Evolutionary conservation across 2,113 vertebrate species (phyloP), one percentile per base, ranked within the genome.

Genomic region (Lepisosteus osseus): DNA sequence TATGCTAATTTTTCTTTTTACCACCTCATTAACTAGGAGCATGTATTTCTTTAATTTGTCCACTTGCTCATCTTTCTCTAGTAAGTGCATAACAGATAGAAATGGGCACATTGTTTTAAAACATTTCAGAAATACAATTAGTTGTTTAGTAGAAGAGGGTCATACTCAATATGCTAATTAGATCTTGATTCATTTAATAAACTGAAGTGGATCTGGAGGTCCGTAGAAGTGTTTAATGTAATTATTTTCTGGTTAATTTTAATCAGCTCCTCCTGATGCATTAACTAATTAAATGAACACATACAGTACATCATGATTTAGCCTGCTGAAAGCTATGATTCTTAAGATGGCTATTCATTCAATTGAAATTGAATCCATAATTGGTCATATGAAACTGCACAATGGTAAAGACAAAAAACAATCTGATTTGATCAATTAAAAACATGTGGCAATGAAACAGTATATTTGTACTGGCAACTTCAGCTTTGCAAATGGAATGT

Each of bases 221-320:
- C 1, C 47, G 12, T 8, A 59, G n/a, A 59, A 59, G 57, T 59
- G 57, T 59, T 59, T n/a, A 8, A n/a, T 3, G 57, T 59, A 13
- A n/a, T 59, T 13, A 59, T 59, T 13, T 59, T 15, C 57, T 59
- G n/a, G 11, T 59, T 59, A 59, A 59, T 59, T 59, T 13, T 13
- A 15, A 13, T n/a, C 12, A 59, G 5, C 14, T n/a, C 57, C 14
- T 2, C 14, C 57, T 59, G 5, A n/a, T 13, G n/a, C 5, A 59
- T 59, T 5, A 59, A 59, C 57, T 59, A 59, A 59, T 59, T 59
- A n/a, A 59, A 59, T 59, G 13, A 59, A 15, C 57, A 59, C 57
- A 3, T 15, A 14, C 15, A 17, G 15, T 17, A 17, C 13, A 15
- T 59, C 57, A 59, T 59, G 57, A 6, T 59, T 13, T 13, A 59